A percentile compares a stretch with the other conserved stretches of the same genome.
phyloP scores from a whole-genome alignment of 2,888 invertebrate species.

The Caradrina clavipalpis region DNA sequence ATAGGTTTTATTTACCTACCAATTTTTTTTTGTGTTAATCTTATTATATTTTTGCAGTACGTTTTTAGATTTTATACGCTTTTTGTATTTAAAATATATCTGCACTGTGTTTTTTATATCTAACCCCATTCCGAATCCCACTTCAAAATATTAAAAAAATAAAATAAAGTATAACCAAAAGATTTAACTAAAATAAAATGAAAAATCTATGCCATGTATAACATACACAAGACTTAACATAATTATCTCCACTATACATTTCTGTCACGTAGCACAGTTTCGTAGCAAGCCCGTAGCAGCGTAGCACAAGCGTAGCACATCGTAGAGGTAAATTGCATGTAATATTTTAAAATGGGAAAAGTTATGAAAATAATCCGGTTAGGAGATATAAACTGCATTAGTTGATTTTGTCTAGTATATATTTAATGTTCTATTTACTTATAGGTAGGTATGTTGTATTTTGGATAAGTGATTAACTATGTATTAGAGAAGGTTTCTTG shows the following conservation, averaged over 20 bases:
- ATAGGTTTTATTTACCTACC: no score
- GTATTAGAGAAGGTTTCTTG: no score
- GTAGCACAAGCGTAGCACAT: constrained; percentile 23
- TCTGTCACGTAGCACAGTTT: constrained; percentile 68
- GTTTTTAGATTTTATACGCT: no score
- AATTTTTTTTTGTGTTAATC: no score
- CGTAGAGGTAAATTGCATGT: constrained; percentile 38
- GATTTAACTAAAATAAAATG: not conserved
- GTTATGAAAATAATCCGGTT: constrained; percentile 10
- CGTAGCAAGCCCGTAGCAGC: constrained; percentile 31
- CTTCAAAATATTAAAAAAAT: not conserved
- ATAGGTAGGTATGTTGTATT: not conserved
- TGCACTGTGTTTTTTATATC: no score
- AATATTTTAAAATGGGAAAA: constrained; percentile 27
- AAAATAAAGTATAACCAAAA: not conserved
- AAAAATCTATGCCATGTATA: constrained; percentile 37
- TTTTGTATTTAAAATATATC: no score
- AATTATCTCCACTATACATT: constrained; percentile 71
- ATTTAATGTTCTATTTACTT: not conserved
- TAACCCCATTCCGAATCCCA: no score
- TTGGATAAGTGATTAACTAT: not conserved
- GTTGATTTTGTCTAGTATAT: not conserved
- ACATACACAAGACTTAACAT: constrained; percentile 58
- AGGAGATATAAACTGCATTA: not conserved
- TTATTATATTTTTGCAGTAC: no score